Conservation (phyloP, 2,113 vertebrate species). For the Limnothrissa miodon region DNA sequence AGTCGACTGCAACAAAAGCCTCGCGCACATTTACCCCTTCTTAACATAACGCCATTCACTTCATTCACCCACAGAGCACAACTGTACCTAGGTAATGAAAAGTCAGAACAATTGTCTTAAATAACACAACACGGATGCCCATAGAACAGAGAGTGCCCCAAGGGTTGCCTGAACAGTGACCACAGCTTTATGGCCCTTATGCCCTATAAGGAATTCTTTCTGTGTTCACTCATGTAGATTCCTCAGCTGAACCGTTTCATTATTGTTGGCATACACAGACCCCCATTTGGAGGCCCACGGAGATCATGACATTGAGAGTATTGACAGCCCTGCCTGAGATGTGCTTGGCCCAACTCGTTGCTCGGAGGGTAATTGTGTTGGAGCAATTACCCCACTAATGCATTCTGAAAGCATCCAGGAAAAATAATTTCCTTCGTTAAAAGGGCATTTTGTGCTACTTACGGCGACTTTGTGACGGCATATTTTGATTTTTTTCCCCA, state of each 20-base stretch:
- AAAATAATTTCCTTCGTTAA: constrained; percentile 80
- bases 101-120: neutral
- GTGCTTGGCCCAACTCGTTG: constrained; percentile 76
- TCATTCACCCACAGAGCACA: neutral
- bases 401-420: constrained; percentile 90
- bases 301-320: constrained; percentile 85
- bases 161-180: neutral
- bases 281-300: constrained; percentile 82
- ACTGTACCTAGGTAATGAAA: neutral
- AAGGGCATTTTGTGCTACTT: constrained; percentile 83
- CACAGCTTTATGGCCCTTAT: neutral
- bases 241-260: constrained; percentile 80
- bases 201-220: constrained; percentile 33
- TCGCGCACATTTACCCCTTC: neutral
- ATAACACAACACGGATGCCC: neutral
- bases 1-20: neutral
- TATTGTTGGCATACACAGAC: constrained; percentile 64
- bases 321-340: constrained; percentile 79
- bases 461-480: constrained; percentile 77
- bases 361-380: constrained; percentile 88
- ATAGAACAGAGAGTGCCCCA: neutral
- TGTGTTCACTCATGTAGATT: constrained; percentile 84
- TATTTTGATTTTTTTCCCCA: constrained; percentile 86
- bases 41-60: neutral
- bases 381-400: constrained; percentile 95